Percentiles rank a stretch among this genome's conserved stretches.
These are phyloP conservation scores for Dynastes grantii DNA, from an alignment of 2,888 invertebrate genomes.

Conservation along the genomic window DNA sequence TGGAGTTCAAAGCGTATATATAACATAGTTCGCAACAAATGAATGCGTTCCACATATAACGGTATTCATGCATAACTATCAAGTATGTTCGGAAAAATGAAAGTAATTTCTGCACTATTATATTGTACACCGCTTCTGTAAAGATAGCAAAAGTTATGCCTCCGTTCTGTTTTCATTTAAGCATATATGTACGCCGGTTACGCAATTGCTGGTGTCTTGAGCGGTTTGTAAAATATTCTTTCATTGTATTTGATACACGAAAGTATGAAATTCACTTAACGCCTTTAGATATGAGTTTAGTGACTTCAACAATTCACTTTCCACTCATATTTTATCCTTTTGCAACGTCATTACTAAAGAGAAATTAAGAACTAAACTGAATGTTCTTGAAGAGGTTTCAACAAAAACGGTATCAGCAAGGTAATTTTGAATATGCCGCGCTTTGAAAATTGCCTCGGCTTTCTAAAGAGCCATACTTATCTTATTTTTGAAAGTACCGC, in stretches of 20 bases:
- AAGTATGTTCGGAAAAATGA: constrained; percentile 38
- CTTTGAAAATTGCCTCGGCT: no score
- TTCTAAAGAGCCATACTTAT: no score
- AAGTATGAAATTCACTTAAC: neutral
- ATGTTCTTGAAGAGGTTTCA: no score
- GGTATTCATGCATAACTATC: constrained; percentile 31
- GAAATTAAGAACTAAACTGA: no score
- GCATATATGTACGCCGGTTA: constrained; percentile 7
- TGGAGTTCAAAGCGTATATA: constrained; percentile 32
- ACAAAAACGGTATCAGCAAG: no score
- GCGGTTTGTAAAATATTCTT: neutral
- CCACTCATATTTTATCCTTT: no score
- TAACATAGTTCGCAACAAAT: constrained; percentile 29
- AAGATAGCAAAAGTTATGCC: constrained; percentile 44
- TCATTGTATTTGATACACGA: neutral
- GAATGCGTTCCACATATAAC: constrained; percentile 47
- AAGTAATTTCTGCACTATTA: constrained; percentile 44
- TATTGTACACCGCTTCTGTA: constrained; percentile 33
- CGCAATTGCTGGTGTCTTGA: constrained; percentile 12
- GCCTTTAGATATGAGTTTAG: neutral
- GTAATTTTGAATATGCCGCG: no score
- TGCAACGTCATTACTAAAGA: no score
- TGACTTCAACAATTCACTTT: no score
- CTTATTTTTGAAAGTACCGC: no score
- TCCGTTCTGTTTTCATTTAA: constrained; percentile 29